These are phyloP conservation scores for Apostichopus californicus DNA, from an alignment of 35 echinoderm and acorn worm genomes.

Conservation along the genomic window DNA sequence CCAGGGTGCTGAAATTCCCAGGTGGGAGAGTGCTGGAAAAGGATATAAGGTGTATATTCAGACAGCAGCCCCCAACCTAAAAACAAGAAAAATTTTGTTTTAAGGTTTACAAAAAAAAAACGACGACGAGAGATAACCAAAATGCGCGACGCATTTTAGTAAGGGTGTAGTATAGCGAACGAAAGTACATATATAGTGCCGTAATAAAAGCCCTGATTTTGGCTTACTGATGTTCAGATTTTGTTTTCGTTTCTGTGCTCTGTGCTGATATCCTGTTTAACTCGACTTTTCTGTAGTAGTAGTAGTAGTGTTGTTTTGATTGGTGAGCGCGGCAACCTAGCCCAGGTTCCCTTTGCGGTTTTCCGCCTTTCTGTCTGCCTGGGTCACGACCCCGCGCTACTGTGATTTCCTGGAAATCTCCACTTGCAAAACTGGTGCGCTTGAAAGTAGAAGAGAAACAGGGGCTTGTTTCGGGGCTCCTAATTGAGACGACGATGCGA, in stretches of 20 bases:
- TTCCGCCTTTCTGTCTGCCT: too few species aligned
- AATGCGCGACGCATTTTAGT: not conserved
- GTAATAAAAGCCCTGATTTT: not conserved
- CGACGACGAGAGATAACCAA: not conserved
- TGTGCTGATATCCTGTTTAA: not conserved
- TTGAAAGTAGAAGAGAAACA: too few species aligned
- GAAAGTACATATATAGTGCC: not conserved
- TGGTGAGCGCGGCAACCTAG: too few species aligned
- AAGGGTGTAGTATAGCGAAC: not conserved
- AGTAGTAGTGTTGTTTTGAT: not conserved
- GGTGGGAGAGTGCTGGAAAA: not conserved
- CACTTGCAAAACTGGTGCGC: too few species aligned
- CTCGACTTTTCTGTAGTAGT: not conserved
- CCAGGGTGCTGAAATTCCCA: not conserved
- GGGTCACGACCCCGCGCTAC: too few species aligned
- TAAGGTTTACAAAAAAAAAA: not conserved
- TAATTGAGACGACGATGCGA: too few species aligned
- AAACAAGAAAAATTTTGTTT: not conserved
- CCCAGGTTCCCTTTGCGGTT: too few species aligned
- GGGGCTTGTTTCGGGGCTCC: too few species aligned
- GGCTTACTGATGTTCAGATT: not conserved
- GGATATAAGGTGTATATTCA: not conserved
- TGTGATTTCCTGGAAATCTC: too few species aligned
- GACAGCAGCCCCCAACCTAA: not conserved
- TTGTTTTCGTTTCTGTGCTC: not conserved